Percentiles rank a stretch among this genome's conserved stretches.
Evolutionary conservation across 2,797 vertebrate genomes (phyloP).

Genomic region (Sciurus carolinensis): DNA sequence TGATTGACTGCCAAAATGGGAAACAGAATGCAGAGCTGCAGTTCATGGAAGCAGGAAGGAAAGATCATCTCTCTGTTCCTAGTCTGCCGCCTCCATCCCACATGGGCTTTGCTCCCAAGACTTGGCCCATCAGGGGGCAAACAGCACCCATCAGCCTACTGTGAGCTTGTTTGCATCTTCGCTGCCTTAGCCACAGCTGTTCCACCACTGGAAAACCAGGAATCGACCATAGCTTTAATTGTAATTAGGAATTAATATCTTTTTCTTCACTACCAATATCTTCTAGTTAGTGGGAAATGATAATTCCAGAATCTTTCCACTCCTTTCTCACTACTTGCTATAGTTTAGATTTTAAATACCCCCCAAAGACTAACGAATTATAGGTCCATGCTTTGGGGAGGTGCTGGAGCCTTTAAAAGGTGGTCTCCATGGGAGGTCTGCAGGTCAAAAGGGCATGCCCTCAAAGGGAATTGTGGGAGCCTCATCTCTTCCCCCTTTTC

Average conservation of each 20-base stretch:
- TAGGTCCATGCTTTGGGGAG: background rate
- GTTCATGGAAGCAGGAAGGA: background rate
- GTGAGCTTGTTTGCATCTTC: fast-evolving
- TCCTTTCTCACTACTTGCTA: background rate
- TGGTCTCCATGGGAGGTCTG: background rate
- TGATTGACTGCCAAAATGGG: background rate
- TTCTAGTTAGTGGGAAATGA: background rate
- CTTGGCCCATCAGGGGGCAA: background rate
- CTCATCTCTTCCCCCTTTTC: background rate
- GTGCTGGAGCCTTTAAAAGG: background rate
- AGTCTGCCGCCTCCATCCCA: background rate
- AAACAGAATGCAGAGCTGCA: background rate
- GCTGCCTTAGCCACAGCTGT: background rate
- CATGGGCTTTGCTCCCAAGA: background rate
- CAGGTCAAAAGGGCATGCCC: background rate
- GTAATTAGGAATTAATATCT: background rate
- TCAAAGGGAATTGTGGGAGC: too few relatives aligned
- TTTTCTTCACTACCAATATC: background rate
- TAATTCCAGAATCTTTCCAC: background rate
- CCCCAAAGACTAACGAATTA: background rate
- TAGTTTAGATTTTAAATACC: background rate
- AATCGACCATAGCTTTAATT: background rate
- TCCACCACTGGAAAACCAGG: background rate
- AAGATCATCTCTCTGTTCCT: background rate
- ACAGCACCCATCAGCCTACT: background rate